A percentile compares a stretch with the other conserved stretches of the same genome.
Conservation (phyloP, 2,113 vertebrate species). For the Carlito syrichta region DNA sequence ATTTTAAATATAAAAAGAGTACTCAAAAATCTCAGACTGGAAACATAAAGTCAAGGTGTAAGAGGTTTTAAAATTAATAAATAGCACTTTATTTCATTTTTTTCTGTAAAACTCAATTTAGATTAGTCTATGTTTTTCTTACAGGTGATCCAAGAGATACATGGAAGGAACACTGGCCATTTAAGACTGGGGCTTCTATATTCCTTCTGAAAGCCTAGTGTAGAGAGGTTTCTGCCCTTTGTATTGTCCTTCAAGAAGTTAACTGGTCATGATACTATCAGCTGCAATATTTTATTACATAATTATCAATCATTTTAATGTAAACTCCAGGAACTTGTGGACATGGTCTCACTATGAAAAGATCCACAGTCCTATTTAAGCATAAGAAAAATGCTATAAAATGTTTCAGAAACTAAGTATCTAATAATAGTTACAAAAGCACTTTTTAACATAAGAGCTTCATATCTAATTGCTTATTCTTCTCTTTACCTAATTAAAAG, state of each 20-base stretch:
- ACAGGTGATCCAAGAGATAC: not conserved
- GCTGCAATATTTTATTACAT: not conserved
- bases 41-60: not conserved
- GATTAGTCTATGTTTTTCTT: not conserved
- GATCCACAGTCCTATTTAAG: rapidly evolving
- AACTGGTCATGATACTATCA: slow-evolving; percentile 13
- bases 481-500: not conserved
- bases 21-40: slow-evolving; percentile 50
- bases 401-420: not conserved
- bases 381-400: not conserved
- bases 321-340: not conserved
- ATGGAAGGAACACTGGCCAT: not conserved
- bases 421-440: not conserved
- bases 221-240: not conserved
- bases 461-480: not conserved
- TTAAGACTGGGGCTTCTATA: not conserved
- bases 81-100: slow-evolving; percentile 53
- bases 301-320: slow-evolving; percentile 29
- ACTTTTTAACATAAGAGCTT: not conserved
- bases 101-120: slow-evolving; percentile 36
- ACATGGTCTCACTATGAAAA: not conserved
- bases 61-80: not conserved
- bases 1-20: slow-evolving; percentile 47
- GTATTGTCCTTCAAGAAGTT: not conserved
- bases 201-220: not conserved